Evolutionary conservation across 2,888 invertebrate species (phyloP).

Genomic region (Notodonta ziczac): DNA sequence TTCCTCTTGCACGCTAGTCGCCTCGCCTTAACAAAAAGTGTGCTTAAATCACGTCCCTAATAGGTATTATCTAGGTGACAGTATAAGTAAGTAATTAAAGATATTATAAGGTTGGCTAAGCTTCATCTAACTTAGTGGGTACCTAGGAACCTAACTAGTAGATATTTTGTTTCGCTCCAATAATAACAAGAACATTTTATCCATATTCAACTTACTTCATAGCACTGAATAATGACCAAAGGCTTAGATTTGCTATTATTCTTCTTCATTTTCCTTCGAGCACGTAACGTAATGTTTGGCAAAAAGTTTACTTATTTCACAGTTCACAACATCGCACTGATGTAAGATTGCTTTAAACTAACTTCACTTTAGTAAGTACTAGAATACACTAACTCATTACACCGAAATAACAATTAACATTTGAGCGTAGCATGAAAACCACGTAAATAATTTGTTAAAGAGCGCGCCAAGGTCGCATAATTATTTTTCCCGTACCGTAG

Average conservation of each 20-base stretch:
- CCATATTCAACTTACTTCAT: constrained; percentile 81
- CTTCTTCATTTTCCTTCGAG: constrained; percentile 62
- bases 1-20: no score
- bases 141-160: constrained; percentile 9
- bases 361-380: constrained; percentile 19
- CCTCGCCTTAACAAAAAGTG: no score
- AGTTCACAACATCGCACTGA: constrained; percentile 36
- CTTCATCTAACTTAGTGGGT: constrained; percentile 15
- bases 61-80: no score
- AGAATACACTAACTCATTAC: constrained; percentile 23
- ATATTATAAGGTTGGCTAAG: constrained; percentile 1
- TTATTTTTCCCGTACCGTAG: constrained; percentile 65
- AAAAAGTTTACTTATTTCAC: constrained; percentile 21
- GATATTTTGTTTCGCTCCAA: constrained; percentile 52
- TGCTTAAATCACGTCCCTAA: no score
- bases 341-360: constrained; percentile 8
- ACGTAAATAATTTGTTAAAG: constrained; percentile 43
- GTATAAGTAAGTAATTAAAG: no score
- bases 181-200: constrained; percentile 37
- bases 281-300: constrained; percentile 3
- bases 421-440: constrained; percentile 47
- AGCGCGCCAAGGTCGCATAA: constrained; percentile 69
- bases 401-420: constrained; percentile 33
- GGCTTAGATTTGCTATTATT: constrained; percentile 72
- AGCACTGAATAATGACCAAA: constrained; percentile 84